Conservation (phyloP, 2,888 invertebrate genomes). For the Furcula furcula region DNA sequence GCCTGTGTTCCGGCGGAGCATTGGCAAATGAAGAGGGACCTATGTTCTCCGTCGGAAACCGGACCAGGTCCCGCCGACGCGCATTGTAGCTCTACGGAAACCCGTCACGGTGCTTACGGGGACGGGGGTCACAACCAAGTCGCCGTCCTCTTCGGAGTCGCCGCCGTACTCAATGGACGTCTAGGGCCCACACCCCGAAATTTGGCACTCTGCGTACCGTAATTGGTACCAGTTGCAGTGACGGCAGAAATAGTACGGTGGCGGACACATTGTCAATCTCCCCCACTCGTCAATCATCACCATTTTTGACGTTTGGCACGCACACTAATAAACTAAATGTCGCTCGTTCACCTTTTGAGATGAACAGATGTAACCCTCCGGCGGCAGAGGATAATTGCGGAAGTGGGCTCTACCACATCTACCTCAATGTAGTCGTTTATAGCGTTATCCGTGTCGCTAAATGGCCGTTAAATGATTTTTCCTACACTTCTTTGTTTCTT, state of each 20-base stretch:
- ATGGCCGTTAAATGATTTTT: slow-evolving; percentile 31
- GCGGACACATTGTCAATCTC: slow-evolving; percentile 37
- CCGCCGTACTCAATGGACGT: no score
- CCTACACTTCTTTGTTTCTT: slow-evolving; percentile 29
- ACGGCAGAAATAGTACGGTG: slow-evolving; percentile 16
- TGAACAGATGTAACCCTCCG: slow-evolving; percentile 53
- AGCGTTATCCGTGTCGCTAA: slow-evolving; percentile 37
- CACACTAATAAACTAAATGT: slow-evolving; percentile 47
- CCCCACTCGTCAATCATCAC: slow-evolving; percentile 42
- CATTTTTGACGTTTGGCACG: slow-evolving; percentile 45
- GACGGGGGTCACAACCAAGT: no score
- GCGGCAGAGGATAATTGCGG: slow-evolving; percentile 62
- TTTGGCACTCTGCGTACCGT: no score
- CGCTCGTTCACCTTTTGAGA: slow-evolving; percentile 67
- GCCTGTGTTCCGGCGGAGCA: no score
- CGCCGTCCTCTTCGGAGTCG: no score
- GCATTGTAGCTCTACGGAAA: no score
- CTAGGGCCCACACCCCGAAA: no score
- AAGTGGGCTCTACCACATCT: slow-evolving; percentile 36
- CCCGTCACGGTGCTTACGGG: no score
- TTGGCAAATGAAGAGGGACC: no score
- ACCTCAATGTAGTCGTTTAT: slow-evolving; percentile 29
- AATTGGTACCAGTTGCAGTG: slow-evolving; percentile 24
- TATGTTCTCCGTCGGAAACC: no score
- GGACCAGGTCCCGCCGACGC: no score